phyloP scores from a whole-genome alignment of 2,113 vertebrate genomes.

The Channa maculata region DNA sequence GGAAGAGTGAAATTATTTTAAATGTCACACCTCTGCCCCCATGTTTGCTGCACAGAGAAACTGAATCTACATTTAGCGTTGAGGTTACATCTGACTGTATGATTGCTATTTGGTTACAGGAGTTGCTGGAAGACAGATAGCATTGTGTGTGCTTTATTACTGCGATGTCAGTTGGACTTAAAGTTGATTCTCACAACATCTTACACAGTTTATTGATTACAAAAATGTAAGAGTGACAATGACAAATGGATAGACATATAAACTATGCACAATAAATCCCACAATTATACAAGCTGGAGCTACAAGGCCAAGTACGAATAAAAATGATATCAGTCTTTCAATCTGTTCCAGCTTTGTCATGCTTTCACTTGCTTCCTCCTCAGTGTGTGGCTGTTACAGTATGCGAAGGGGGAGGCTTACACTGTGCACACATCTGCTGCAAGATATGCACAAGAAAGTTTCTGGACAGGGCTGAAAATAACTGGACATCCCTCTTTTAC shows the following conservation, averaged over 20 bases:
- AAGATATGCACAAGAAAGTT: slow-evolving; percentile 39
- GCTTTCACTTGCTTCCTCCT: slow-evolving; percentile 65
- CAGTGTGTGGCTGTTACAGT: slow-evolving; percentile 20
- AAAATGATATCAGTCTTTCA: slow-evolving; percentile 28
- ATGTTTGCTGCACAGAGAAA: slow-evolving; percentile 25
- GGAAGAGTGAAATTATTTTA: slow-evolving; percentile 41
- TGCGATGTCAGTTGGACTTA: not conserved
- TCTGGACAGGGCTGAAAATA: slow-evolving; percentile 18
- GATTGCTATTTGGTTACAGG: not conserved
- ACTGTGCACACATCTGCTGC: slow-evolving; percentile 51
- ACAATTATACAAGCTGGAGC: slow-evolving; percentile 12
- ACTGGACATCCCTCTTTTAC: not conserved
- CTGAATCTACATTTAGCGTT: not conserved
- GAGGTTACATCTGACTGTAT: not conserved
- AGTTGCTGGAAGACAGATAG: slow-evolving; percentile 14
- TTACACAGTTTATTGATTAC: not conserved
- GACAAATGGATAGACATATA: not conserved
- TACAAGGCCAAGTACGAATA: slow-evolving; percentile 15
- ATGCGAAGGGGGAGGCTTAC: slow-evolving; percentile 31
- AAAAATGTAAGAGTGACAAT: not conserved
- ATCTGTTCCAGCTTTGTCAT: slow-evolving; percentile 58
- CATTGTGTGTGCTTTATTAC: slow-evolving; percentile 14
- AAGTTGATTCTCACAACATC: not conserved
- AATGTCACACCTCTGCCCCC: slow-evolving; percentile 55
- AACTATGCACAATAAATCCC: slow-evolving; percentile 3